These are phyloP conservation scores for Pristionchus entomophagus DNA, from an alignment of 2,888 invertebrate species.

Conservation along the genomic window DNA sequence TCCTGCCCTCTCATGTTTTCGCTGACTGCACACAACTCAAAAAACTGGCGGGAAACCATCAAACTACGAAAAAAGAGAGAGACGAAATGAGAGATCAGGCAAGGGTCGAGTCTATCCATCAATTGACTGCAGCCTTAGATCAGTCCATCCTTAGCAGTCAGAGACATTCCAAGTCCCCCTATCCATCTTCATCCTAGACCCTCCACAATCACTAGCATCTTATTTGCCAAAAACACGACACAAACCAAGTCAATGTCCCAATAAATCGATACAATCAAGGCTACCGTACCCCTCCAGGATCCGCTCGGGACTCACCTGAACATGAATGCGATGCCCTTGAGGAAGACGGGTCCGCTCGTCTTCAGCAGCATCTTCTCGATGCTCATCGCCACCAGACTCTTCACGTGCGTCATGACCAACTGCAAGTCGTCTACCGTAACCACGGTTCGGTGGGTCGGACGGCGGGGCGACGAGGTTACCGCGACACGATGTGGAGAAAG, in stretches of 20 bases:
- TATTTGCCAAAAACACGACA: too few species aligned
- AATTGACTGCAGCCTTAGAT: too few species aligned
- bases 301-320: conserved; percentile 38
- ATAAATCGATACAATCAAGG: too few species aligned
- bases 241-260: too few species aligned
- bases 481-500: neutral
- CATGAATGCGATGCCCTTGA: conserved; percentile 52
- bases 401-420: conserved; percentile 63
- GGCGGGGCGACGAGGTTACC: neutral
- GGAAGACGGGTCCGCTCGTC: conserved; percentile 62
- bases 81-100: too few species aligned
- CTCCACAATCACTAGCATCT: too few species aligned
- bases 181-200: too few species aligned
- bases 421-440: neutral
- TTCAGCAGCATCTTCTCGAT: conserved; percentile 66
- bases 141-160: too few species aligned
- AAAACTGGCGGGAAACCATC: conserved; percentile 1
- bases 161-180: too few species aligned
- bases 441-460: neutral
- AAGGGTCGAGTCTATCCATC: too few species aligned
- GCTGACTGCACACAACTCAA: neutral
- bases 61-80: neutral
- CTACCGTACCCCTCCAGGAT: too few species aligned
- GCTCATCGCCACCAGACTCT: conserved; percentile 64
- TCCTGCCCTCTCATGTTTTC: conserved; percentile 6